Percentiles rank a stretch among this genome's conserved stretches.
Evolutionary conservation across 2,888 invertebrate genomes (phyloP).

Genomic region (Pheosia gnoma): DNA sequence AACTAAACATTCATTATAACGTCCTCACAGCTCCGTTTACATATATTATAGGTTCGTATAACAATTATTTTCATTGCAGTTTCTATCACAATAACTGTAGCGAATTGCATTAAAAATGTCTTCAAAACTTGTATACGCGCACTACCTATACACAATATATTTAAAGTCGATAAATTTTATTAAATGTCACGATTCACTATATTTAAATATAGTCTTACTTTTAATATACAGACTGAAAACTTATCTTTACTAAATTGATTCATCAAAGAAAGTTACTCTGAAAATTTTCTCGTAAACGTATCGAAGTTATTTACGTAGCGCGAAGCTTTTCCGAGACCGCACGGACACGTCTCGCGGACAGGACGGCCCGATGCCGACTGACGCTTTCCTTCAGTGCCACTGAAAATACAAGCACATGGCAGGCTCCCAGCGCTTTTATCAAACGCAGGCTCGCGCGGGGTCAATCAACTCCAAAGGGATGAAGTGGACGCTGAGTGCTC

Average conservation of each 20-base stretch:
- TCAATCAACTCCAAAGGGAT: conserved; percentile 71
- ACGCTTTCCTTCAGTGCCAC: conserved; percentile 53
- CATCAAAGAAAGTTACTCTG: conserved; percentile 4
- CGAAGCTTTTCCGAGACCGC: conserved; percentile 29
- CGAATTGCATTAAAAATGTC: neutral
- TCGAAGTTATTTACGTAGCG: conserved; percentile 77
- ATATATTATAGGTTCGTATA: conserved; percentile 10
- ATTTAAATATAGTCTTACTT: neutral
- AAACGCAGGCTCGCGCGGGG: conserved; percentile 63
- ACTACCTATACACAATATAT: neutral
- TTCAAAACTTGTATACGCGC: neutral
- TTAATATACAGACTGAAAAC: neutral
- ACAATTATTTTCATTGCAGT: neutral
- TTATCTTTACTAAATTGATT: neutral
- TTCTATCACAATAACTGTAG: neutral
- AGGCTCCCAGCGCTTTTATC: conserved; percentile 66
- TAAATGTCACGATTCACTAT: conserved; percentile 13
- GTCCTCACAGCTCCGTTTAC: conserved; percentile 31
- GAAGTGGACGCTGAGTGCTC: conserved; percentile 52
- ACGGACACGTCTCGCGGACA: conserved; percentile 41
- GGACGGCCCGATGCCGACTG: conserved; percentile 66
- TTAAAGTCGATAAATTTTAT: conserved; percentile 3
- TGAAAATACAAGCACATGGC: conserved; percentile 69
- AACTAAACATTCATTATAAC: conserved; percentile 43
- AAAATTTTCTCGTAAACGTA: conserved; percentile 6